phyloP scores from a whole-genome alignment of 2,888 invertebrate genomes.

The Neelides folsomi region DNA sequence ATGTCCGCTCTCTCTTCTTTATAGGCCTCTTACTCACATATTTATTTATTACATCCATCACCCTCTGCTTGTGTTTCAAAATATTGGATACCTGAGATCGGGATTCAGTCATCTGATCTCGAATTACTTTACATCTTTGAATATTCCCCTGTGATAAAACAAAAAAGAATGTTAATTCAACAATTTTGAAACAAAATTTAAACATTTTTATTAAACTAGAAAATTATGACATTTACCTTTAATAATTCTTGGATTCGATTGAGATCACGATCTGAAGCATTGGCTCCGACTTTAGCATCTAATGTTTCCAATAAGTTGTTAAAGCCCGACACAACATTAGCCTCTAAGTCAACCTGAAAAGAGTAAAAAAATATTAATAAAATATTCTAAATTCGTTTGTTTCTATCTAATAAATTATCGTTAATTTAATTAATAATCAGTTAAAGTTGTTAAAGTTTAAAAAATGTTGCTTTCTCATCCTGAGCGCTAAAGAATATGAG shows the following conservation, averaged over 20 bases:
- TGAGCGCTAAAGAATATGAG: no score
- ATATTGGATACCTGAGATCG: constrained; percentile 75
- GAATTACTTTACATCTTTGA: constrained; percentile 82
- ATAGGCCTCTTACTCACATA: constrained; percentile 84
- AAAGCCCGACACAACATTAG: constrained; percentile 27
- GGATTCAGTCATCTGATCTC: constrained; percentile 81
- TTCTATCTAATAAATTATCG: background rate
- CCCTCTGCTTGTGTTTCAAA: constrained; percentile 77
- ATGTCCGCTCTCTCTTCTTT: constrained; percentile 61
- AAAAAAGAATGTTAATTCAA: constrained; percentile 17
- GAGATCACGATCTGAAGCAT: constrained; percentile 31
- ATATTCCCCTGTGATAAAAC: constrained; percentile 64
- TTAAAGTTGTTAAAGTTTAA: background rate
- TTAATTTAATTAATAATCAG: background rate
- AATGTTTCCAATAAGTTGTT: constrained; percentile 16
- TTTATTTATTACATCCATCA: constrained; percentile 75
- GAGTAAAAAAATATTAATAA: background rate
- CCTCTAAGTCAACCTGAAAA: constrained; percentile 25
- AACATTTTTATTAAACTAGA: background rate
- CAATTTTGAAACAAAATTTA: background rate
- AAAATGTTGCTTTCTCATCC: no score
- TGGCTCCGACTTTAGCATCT: constrained; percentile 27
- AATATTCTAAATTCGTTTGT: background rate
- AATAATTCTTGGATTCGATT: constrained; percentile 31
- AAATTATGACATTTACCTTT: constrained; percentile 18